Conservation (phyloP, 2,113 vertebrate genomes). For the Ceyx melanurus region DNA sequence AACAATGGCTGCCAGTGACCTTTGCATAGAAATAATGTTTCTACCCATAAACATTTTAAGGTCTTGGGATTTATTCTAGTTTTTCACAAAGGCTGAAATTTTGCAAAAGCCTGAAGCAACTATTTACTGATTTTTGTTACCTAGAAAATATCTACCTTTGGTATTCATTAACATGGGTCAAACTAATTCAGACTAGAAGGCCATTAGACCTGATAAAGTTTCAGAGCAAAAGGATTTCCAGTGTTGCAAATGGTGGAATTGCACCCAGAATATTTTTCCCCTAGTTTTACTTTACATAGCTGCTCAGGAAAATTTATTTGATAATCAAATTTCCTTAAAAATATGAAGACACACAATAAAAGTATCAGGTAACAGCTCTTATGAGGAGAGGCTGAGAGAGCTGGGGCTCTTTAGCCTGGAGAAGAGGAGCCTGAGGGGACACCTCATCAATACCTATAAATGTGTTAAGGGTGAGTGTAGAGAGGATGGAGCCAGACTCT, state of each 20-base stretch:
- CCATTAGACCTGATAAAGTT: neutral
- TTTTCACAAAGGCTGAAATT: conserved; percentile 59
- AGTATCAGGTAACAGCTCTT: neutral
- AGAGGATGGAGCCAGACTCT: no score
- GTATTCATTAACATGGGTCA: conserved; percentile 35
- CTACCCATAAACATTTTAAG: conserved; percentile 45
- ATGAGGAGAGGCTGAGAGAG: no score
- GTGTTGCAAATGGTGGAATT: neutral
- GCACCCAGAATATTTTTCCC: neutral
- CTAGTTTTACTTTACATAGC: neutral
- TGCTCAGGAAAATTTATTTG: neutral
- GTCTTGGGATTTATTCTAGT: conserved; percentile 35
- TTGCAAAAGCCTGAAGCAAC: conserved; percentile 44
- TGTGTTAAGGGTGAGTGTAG: no score
- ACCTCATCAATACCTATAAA: no score
- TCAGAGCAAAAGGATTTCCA: neutral
- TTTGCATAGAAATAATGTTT: conserved; percentile 34
- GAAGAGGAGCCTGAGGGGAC: no score
- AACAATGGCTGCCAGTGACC: conserved; percentile 27
- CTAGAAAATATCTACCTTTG: conserved; percentile 47
- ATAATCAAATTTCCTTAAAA: neutral
- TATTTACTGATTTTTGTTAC: conserved; percentile 9
- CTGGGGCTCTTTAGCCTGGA: no score
- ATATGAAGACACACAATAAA: neutral
- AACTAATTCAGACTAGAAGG: conserved; percentile 7